phyloP scores from a whole-genome alignment of 2,113 vertebrate genomes.

The Limnothrissa miodon region DNA sequence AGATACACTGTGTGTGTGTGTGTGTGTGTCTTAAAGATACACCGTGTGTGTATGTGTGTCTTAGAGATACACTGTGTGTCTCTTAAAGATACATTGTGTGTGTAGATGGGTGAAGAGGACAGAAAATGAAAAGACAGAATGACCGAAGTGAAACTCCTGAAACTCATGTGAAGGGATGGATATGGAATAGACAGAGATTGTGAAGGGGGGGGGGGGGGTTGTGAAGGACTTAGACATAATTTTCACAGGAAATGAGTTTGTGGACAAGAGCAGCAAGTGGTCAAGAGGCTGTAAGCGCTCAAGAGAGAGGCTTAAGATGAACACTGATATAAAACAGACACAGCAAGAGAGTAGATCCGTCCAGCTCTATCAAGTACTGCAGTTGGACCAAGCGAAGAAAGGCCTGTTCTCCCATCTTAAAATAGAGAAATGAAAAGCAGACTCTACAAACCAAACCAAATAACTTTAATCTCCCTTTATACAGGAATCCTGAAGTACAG shows the following conservation, averaged over 20 bases:
- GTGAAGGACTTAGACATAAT: neutral
- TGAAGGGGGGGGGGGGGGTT: neutral
- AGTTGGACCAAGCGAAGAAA: too few species aligned
- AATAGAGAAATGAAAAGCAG: neutral
- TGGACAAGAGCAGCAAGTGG: neutral
- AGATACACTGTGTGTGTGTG: conserved; percentile 26
- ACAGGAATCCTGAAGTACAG: too few species aligned
- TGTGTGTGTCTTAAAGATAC: conserved; percentile 17
- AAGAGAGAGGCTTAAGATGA: neutral
- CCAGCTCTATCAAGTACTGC: neutral
- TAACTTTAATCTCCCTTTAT: too few species aligned
- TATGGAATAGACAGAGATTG: neutral
- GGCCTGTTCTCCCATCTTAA: neutral
- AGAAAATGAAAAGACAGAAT: neutral
- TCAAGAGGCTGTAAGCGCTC: neutral
- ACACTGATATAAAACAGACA: neutral
- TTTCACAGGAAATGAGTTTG: conserved; percentile 11
- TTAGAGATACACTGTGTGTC: too few species aligned
- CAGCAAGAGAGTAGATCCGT: neutral
- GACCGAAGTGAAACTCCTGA: neutral
- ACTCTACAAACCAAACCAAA: neutral
- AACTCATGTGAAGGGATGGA: neutral
- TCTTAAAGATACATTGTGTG: too few species aligned
- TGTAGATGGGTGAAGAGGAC: neutral
- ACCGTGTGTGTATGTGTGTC: neutral